Base-by-base conservation (phyloP, 2,888 invertebrate genomes). In the Melieria crassipennis region DNA sequence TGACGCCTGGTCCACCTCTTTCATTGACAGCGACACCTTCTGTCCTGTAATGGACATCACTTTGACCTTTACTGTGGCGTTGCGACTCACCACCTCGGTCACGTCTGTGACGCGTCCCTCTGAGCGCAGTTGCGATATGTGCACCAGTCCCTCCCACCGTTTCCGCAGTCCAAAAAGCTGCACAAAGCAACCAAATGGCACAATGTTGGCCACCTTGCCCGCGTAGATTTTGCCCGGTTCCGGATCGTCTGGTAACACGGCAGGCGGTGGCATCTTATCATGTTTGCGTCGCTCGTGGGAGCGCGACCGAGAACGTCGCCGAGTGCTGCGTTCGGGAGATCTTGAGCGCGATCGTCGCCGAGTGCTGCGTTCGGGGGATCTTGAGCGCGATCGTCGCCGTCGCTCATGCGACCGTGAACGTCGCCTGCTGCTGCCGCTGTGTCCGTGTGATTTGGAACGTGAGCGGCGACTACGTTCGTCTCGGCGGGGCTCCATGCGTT, bases 131-230 rank as follows among this genome's bases (percentile, higher is more conserved):
- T 98, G 95, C 0, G 99, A 99, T 80, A 99, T 98, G 83, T 99
- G 99, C 1, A 98, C 98, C 0, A 99, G 88, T 0, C 99, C 99
- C 86, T 99, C 99, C 92, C 95, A 95, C 58, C 94, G 90, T 78
- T 94, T 93, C 64, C 92, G 90, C 63, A 99, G 88, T 0, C 98
- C 97, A 82, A 98, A 96, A 42, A 99, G 88, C 87, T 98, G 97
- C 0, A 98, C 96, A 86, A 99, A 99, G 84, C 98, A 98, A 1
- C 99, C 99, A 87, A 99, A 99, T n/a, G 95, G 93, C 67, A 98
- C 97, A 77, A 98, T 94, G 81, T 96, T 98, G 0, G 96, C 95
- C 0, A 99, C 96, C 86, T 95, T 94, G 0, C 98, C 99, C 75
- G 91, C 91, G 84, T 98, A 99, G 78, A 99, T 96, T 81, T 93